A percentile compares a stretch with the other conserved stretches of the same genome.
Conservation (phyloP, 2,797 vertebrate genomes). For the Ibycter americanus region DNA sequence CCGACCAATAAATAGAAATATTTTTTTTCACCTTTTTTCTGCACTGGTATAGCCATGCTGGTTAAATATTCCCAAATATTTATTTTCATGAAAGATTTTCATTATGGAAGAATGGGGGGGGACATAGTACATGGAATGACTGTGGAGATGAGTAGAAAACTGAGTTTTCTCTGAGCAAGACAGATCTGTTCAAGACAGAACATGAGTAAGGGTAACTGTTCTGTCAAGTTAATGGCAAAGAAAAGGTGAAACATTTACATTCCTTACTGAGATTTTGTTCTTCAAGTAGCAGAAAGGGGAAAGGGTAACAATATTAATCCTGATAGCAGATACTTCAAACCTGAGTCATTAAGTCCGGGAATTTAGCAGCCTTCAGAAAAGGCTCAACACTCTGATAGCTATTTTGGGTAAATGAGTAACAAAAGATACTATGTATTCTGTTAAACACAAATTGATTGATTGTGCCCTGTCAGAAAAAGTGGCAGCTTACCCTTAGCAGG, state of each 20-base stretch:
- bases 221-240: not conserved
- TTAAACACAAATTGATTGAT: not conserved
- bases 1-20: not conserved
- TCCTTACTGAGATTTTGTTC: not conserved
- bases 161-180: not conserved
- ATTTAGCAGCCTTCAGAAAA: not conserved
- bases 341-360: not conserved
- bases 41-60: not conserved
- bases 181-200: not conserved
- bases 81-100: not conserved
- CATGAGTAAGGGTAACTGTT: not conserved
- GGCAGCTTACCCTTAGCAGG: not conserved
- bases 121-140: not conserved
- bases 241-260: not conserved
- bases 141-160: not conserved
- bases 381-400: not conserved
- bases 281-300: not conserved
- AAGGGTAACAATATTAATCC: not conserved
- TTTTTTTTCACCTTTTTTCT: not conserved
- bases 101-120: rapidly evolving
- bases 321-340: not conserved
- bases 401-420: not conserved
- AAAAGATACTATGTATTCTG: not conserved
- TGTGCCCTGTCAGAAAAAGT: not conserved
- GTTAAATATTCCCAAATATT: not conserved